phyloP scores from a whole-genome alignment of 2,888 invertebrate species.

The Lasioglossum pauxillum region DNA sequence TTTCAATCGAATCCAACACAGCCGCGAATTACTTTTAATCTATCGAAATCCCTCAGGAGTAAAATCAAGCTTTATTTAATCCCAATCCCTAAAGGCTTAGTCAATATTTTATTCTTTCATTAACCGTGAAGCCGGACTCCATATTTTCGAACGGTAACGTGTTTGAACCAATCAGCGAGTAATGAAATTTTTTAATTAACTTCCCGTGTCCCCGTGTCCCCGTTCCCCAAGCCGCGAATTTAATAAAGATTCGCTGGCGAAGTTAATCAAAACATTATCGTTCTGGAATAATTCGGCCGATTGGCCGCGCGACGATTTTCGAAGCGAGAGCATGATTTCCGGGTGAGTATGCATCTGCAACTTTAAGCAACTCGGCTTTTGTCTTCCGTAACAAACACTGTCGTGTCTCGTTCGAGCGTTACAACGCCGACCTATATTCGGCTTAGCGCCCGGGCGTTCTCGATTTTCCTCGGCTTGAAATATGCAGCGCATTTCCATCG shows the following conservation, averaged over 20 bases:
- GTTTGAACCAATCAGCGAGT: neutral
- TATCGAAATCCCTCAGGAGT: neutral
- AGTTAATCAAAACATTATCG: neutral
- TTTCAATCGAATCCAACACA: neutral
- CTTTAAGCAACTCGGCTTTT: slow-evolving; percentile 62
- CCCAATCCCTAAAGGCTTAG: neutral
- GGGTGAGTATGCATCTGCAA: slow-evolving; percentile 27
- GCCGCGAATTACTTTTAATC: neutral
- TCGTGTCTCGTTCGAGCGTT: slow-evolving; percentile 56
- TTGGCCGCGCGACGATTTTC: slow-evolving; percentile 9
- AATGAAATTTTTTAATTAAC: slow-evolving; percentile 1
- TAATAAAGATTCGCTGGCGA: neutral
- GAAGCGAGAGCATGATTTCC: slow-evolving; percentile 32
- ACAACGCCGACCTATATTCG: slow-evolving; percentile 63
- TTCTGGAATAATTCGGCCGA: slow-evolving; percentile 23
- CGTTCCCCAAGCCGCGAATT: neutral
- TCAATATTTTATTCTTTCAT: neutral
- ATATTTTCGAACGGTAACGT: neutral
- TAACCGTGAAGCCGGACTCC: neutral
- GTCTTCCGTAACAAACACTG: slow-evolving; percentile 60
- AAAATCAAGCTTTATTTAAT: neutral
- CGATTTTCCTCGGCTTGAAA: slow-evolving; percentile 56
- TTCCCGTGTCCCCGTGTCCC: neutral
- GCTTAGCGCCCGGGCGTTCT: slow-evolving; percentile 53
- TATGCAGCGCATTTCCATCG: slow-evolving; percentile 59